Evolutionary conservation across 2,113 vertebrate genomes (phyloP), one percentile per base, ranked within the genome.

Genomic region (Ceuthmochares aereus): DNA sequence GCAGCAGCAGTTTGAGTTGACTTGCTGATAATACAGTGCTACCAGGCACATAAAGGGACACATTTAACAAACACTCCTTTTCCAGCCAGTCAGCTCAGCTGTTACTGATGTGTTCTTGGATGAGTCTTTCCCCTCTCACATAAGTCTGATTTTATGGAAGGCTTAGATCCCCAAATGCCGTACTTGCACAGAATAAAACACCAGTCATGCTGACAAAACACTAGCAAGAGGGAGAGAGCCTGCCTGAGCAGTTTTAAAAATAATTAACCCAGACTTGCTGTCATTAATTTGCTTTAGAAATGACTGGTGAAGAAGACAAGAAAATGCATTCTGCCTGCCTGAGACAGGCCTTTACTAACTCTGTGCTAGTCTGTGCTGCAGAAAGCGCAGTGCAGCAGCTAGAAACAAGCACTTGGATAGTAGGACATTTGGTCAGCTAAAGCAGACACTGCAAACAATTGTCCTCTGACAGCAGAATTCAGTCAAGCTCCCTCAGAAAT

Each of bases 241-340:
- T 62, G 83, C 85, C 63, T 55, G 87, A 93, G 63, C 75, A 81
- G 47, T 75, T 37, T 37, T n/a, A 7, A 49, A 49, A 80, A 74
- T 18, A 94, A 83, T 82, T 21, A 55, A 87, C 86, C 78, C 90
- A 92, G 82, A 91, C 75, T 93, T 74, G 60, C 37, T 94, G 52
- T 88, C 42, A 47, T 86, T 95, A 91, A 74, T 62, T 88, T 80
- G 59, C 73, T 81, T 62, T 40, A 60, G 51, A 66, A 34, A 51
- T 7, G 3, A 59, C 54, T 80, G 72, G 23, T 64, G 17, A 77
- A 88, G 84, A 76, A 19, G 30, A 56, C 10, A 26, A 14, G 52
- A 87, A 54, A 32, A 64, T 47, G 40, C 29, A 10, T 67, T 55
- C 51, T 47, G 63, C 60, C 63, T 84, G 68, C 21, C 54, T 7